These are phyloP conservation scores for Argya squamiceps DNA, from an alignment of 2,797 vertebrate species.

Conservation along the genomic window DNA sequence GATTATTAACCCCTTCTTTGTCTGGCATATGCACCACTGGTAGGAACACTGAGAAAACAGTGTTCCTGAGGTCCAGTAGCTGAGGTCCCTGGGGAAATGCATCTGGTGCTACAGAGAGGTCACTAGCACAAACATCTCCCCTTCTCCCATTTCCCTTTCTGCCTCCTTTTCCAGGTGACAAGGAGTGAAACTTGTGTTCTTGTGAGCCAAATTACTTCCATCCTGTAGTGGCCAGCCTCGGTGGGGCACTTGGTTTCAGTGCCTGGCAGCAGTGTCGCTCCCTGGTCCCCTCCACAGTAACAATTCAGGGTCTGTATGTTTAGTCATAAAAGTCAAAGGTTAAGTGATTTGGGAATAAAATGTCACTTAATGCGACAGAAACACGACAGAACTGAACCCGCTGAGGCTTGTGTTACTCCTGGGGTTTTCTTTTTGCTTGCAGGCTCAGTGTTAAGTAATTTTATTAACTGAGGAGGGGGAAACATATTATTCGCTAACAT, in stretches of 20 bases:
- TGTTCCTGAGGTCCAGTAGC: not conserved
- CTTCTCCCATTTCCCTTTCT: not conserved
- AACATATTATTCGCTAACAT: slow-evolving; percentile 71
- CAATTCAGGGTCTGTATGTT: slow-evolving; percentile 52
- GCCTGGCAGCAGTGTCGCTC: slow-evolving; percentile 1
- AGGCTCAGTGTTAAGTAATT: slow-evolving; percentile 76
- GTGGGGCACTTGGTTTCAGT: not conserved
- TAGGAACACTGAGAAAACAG: fast-evolving
- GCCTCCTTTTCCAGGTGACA: not conserved
- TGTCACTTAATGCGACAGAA: slow-evolving; percentile 75
- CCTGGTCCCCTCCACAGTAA: slow-evolving; percentile 13
- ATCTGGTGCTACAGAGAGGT: not conserved
- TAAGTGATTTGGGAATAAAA: slow-evolving; percentile 81
- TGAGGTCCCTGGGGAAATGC: not conserved
- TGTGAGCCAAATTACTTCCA: not conserved
- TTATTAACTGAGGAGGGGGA: slow-evolving; percentile 77
- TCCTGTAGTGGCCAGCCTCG: not conserved
- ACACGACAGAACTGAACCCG: slow-evolving; percentile 68
- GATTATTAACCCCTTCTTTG: slow-evolving; percentile 5
- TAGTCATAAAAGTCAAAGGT: slow-evolving; percentile 76
- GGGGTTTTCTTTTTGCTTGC: slow-evolving; percentile 69
- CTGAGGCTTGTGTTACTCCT: slow-evolving; percentile 54
- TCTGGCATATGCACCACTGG: fast-evolving
- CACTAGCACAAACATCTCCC: not conserved
- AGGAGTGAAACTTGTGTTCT: not conserved